phyloP scores from a whole-genome alignment of 2,797 vertebrate genomes.

The Argentina silus region DNA sequence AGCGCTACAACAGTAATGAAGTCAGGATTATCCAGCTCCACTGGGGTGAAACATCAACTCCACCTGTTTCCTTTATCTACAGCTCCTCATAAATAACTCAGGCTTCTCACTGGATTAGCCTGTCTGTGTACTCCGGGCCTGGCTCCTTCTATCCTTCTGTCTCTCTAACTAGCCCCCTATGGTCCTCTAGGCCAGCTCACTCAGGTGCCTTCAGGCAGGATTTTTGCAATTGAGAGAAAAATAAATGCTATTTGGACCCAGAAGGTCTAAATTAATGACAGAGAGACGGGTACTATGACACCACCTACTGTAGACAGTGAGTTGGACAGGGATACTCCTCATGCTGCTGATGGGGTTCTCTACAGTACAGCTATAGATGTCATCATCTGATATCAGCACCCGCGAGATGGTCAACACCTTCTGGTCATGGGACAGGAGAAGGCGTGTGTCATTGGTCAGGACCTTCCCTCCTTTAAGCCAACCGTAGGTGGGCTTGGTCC shows the following conservation, averaged over 20 bases:
- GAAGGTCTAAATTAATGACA: too few species aligned
- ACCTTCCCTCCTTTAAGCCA: constrained; percentile 93
- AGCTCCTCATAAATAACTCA: constrained; percentile 57
- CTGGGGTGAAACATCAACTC: constrained; percentile 57
- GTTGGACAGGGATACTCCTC: constrained; percentile 86
- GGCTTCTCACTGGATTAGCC: constrained; percentile 53
- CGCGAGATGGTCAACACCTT: constrained; percentile 92
- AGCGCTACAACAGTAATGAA: constrained; percentile 58
- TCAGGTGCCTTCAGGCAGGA: not conserved
- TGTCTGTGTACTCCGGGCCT: not conserved
- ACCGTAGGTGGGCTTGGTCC: constrained; percentile 91
- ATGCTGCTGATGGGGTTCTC: constrained; percentile 93
- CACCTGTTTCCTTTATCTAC: constrained; percentile 48
- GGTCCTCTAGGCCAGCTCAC: not conserved
- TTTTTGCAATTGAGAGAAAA: too few species aligned
- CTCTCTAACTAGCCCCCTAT: not conserved
- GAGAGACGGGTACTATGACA: not conserved
- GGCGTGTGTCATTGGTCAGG: constrained; percentile 88
- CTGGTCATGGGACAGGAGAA: constrained; percentile 90
- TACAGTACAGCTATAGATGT: constrained; percentile 89
- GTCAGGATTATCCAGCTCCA: constrained; percentile 61
- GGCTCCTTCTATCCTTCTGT: constrained; percentile 28
- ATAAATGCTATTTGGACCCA: too few species aligned
- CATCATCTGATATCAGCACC: constrained; percentile 91
- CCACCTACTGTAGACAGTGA: constrained; percentile 95